A percentile compares a stretch with the other conserved stretches of the same genome.
Conservation (phyloP, 2,113 vertebrate genomes). For the Antigone vipio region DNA sequence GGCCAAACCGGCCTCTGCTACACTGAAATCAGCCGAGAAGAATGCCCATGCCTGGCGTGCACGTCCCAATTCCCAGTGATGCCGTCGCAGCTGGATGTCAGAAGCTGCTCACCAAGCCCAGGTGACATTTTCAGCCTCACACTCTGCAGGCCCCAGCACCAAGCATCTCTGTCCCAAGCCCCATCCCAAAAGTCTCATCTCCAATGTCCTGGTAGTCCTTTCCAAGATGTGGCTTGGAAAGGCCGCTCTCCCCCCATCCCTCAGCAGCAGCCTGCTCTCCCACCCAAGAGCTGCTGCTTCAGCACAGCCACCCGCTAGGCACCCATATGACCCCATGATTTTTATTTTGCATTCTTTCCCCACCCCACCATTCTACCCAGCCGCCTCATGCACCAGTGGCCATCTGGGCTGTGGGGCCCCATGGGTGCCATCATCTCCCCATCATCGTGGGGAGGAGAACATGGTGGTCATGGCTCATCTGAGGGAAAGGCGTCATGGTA, state of each 20-base stretch:
- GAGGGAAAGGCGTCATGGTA: background rate
- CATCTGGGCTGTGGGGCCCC: background rate
- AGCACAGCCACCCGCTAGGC: background rate
- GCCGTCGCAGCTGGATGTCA: background rate
- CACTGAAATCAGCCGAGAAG: background rate
- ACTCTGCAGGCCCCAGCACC: background rate
- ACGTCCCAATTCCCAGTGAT: background rate
- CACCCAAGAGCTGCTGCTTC: background rate
- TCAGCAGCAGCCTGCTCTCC: background rate
- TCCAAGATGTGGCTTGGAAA: background rate
- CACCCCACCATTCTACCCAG: fast-evolving
- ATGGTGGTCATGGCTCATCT: background rate
- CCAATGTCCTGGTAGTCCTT: background rate
- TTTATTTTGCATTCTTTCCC: background rate
- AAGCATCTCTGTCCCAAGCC: background rate
- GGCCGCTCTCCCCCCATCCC: too few relatives aligned
- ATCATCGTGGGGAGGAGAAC: background rate
- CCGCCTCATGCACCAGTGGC: fast-evolving
- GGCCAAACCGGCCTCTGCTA: background rate
- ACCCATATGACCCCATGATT: fast-evolving
- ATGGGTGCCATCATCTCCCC: background rate
- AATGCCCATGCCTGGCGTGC: fast-evolving
- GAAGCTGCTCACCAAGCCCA: too few relatives aligned
- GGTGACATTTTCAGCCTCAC: fast-evolving
- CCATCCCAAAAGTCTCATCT: background rate